These are phyloP conservation scores for Austrolebias charrua DNA, from an alignment of 2,797 vertebrate species.

Conservation along the genomic window DNA sequence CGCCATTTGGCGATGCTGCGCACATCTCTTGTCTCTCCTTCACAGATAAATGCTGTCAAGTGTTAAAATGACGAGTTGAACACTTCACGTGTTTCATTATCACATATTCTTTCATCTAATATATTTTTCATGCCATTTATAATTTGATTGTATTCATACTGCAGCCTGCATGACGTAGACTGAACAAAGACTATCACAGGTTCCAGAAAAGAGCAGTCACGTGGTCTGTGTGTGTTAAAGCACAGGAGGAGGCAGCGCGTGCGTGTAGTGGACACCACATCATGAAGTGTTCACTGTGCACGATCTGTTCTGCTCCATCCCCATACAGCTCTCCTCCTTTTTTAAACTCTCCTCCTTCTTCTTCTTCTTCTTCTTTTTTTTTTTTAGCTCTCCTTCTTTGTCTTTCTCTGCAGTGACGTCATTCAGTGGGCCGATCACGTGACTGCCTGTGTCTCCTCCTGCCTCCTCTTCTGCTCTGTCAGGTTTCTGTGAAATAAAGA, in stretches of 20 bases:
- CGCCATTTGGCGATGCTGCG: constrained; percentile 3
- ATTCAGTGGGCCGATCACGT: constrained; percentile 73
- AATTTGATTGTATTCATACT: too few relatives aligned
- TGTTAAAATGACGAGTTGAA: too few relatives aligned
- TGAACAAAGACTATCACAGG: constrained; percentile 17
- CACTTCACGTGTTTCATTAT: too few relatives aligned
- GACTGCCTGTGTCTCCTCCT: constrained; percentile 30
- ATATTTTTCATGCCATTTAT: too few relatives aligned
- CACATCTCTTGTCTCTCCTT: not conserved
- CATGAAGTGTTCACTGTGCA: too few relatives aligned
- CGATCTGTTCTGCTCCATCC: constrained; percentile 8
- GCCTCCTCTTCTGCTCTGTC: not conserved
- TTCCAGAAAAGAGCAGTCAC: not conserved
- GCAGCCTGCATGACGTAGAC: too few relatives aligned
- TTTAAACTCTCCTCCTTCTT: not conserved
- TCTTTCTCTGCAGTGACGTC: constrained; percentile 79
- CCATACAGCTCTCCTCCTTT: constrained; percentile 9
- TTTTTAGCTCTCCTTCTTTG: constrained; percentile 63
- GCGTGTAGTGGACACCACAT: too few relatives aligned
- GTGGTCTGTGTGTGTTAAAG: too few relatives aligned
- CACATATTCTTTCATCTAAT: too few relatives aligned
- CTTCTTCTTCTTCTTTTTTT: constrained; percentile 33
- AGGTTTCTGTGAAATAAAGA: constrained; percentile 7
- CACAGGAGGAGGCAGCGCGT: too few relatives aligned
- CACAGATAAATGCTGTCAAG: too few relatives aligned